Base-by-base conservation (phyloP, 2,113 vertebrate species). In the Anarrhichthys ocellatus region DNA sequence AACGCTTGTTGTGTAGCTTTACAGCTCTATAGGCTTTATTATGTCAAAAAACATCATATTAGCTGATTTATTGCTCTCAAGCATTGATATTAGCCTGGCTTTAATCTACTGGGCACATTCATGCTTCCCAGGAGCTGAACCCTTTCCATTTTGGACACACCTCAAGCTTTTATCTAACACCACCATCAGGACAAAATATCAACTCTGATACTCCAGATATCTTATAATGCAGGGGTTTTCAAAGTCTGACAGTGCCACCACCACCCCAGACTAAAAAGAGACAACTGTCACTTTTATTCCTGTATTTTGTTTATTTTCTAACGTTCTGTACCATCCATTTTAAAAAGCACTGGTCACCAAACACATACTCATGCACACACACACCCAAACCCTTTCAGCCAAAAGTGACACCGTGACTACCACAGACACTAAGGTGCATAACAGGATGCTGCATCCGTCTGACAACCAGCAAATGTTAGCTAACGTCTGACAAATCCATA, bases 391-490 rank as follows among this genome's bases (percentile, higher is more conserved):
- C 36, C 7, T 2, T 3, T 6, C 14, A 58, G 46, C 24, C 18
- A 20, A 70, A 46, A 63, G 58, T 56, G 32, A 46, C 29, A 46
- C 34, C 0, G 10, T 67, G 44, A 44, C 58, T 18, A 46, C 27
- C 40, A 38, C 15, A 48, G 48, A 56, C 73, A 42, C 40, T 13
- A 5, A 20, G 38, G 8, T 20, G 66, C 32, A 27, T 59, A 34
- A 61, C 78, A 52, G 6, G 27, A 42, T 29, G 46, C 4, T 4
- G 29, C 71, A 44, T 65, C 48, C 15, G 20, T 70, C 11, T 76
- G 64, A 48, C 64, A 75, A 27, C 52, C 58, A 27, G 64, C 27
- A 76, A 54, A 78, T 44, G 66, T 17, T 63, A 68, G 59, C 71
- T 9, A 38, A 24, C 8, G 18, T 75, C 59, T 54, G 27, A 56